Evolutionary conservation across 2,113 vertebrate species (phyloP), one percentile per base, ranked within the genome.

Genomic region (Reinhardtius hippoglossoides): DNA sequence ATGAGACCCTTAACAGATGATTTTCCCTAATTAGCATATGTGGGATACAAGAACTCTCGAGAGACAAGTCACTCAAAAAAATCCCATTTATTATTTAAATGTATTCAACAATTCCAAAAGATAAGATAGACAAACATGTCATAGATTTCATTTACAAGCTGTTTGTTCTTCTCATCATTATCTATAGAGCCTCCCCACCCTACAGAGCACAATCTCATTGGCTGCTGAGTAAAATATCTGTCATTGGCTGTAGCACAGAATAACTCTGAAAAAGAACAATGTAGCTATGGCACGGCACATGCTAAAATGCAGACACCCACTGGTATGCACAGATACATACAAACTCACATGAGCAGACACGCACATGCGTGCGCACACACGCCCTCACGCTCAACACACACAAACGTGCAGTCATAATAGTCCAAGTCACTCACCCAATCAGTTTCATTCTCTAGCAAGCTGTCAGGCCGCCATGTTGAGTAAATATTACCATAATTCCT

Each of bases 21-120:
- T 79, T 80, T 78, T 63, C 42, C 52, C 59, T 50, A 75, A 87
- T 90, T 85, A 78, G 72, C 56, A 5, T 80, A 68, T 80, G 68
- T 74, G 50, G 63, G 80, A 78, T 83, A 70, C 85, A 91, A 88
- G 74, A 83, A 91, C 50, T 91, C 86, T 76, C 76, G 0, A 7
- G 71, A 92, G 87, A 88, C 86, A 67, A 83, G 77, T 79, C 80
- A 87, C 85, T 93, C 87, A 79, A 88, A 92, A 88, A 93, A 93
- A 90, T 93, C 79, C 91, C 91, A 94, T 95, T 95, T 95, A 94
- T 94, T 94, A 95, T 93, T 94, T 91, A 92, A 94, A 95, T 90
- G 91, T 92, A 91, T 93, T 95, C 90, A 94, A 94, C 93, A 94
- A 84, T 93, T 94, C 74, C 84, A 93, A 95, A 94, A 94, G 93